Evolutionary conservation across 2,888 invertebrate species (phyloP).

Genomic region (Andrena flavipes): DNA sequence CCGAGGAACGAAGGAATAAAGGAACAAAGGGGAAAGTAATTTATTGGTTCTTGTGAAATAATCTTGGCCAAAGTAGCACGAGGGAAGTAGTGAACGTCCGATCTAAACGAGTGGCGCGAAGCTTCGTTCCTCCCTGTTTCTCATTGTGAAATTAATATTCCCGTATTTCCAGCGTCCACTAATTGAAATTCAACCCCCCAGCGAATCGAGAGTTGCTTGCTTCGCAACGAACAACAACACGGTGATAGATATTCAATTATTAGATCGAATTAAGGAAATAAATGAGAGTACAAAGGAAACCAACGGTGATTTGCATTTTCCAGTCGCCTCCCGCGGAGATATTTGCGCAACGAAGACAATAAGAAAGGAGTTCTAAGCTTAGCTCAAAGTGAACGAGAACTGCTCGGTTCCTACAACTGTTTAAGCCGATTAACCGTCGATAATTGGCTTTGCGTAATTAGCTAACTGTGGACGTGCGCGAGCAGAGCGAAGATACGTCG

Average conservation of each 20-base stretch:
- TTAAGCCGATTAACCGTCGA: conserved; percentile 24
- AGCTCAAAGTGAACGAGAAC: conserved; percentile 5
- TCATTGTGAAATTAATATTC: not conserved
- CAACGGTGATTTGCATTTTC: not conserved
- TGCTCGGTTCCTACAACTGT: not conserved
- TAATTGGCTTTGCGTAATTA: conserved; percentile 25
- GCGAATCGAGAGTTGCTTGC: too few species aligned
- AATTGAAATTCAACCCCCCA: too few species aligned
- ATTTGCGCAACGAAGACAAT: conserved; percentile 10
- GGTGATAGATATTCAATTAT: not conserved
- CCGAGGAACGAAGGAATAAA: not conserved
- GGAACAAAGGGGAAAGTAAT: conserved; percentile 9
- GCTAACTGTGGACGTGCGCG: not conserved
- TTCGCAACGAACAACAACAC: not conserved
- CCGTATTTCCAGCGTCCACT: too few species aligned
- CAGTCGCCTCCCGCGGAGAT: not conserved
- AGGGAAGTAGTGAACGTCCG: not conserved
- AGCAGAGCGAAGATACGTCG: not conserved
- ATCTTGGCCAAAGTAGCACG: not conserved
- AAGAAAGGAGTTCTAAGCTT: conserved; percentile 10
- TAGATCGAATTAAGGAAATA: not conserved
- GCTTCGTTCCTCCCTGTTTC: not conserved
- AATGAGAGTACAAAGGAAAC: not conserved
- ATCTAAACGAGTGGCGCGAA: not conserved
- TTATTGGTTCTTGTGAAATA: conserved; percentile 11